Percentiles rank a stretch among this genome's conserved stretches.
phyloP scores from a whole-genome alignment of 2,113 vertebrate genomes.

The Mustela nigripes region DNA sequence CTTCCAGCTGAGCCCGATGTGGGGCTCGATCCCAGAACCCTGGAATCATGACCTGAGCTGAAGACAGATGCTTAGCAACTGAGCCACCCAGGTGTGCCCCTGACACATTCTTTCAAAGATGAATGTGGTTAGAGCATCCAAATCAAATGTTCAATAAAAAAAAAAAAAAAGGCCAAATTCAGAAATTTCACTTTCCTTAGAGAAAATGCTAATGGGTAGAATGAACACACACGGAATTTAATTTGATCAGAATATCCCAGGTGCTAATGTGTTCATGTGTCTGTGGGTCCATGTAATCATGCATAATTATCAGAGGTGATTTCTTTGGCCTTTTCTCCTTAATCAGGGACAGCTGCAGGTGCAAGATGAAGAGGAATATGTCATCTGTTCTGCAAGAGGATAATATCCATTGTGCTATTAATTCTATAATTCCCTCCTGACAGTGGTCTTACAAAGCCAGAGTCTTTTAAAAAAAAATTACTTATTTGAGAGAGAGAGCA shows the following conservation, averaged over 20 bases:
- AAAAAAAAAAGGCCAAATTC: conserved; percentile 8
- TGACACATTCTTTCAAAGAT: background rate
- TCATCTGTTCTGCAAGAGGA: conserved; percentile 40
- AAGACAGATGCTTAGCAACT: too few species aligned
- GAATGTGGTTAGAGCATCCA: background rate
- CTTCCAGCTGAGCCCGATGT: too few species aligned
- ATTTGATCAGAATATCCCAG: conserved; percentile 48
- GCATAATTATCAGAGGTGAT: conserved; percentile 34
- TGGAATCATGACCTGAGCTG: too few species aligned
- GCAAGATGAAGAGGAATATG: conserved; percentile 20
- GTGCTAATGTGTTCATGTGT: background rate
- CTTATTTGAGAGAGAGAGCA: background rate
- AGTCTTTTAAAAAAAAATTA: background rate
- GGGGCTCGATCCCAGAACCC: too few species aligned
- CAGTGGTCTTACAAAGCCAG: background rate
- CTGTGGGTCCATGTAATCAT: background rate
- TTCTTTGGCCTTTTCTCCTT: conserved; percentile 58
- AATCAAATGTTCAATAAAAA: background rate
- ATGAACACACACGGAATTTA: conserved; percentile 55
- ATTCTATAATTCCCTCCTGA: conserved; percentile 57
- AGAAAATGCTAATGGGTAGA: conserved; percentile 51
- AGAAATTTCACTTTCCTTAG: conserved; percentile 42
- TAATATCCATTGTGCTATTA: conserved; percentile 43
- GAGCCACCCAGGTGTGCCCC: too few species aligned
- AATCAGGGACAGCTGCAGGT: conserved; percentile 52